A percentile compares a stretch with the other conserved stretches of the same genome.
These are phyloP conservation scores for Gadus chalcogrammus DNA, from an alignment of 2,113 vertebrate genomes.

Conservation along the genomic window DNA sequence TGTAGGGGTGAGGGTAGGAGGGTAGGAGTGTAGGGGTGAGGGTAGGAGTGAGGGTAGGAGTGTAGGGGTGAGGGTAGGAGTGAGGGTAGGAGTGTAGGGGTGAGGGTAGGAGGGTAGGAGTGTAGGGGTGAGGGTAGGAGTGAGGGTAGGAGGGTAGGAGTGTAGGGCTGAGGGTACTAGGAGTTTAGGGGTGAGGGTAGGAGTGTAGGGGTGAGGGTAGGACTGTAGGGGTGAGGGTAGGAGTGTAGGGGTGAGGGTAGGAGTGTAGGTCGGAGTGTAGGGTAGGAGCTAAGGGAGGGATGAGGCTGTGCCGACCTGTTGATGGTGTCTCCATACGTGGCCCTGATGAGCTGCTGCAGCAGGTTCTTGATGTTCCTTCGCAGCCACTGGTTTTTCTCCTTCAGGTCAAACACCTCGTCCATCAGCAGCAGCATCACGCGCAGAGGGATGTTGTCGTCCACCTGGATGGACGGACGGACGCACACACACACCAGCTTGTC, in stretches of 20 bases:
- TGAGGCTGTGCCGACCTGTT: constrained; percentile 79
- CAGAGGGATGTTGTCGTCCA: constrained; percentile 96
- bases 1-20: neutral
- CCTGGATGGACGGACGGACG: constrained; percentile 64
- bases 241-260: neutral
- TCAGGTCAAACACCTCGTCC: constrained; percentile 98
- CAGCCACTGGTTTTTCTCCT: constrained; percentile 98
- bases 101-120: no score
- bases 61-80: neutral
- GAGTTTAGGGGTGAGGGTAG: no score
- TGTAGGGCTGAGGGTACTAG: no score
- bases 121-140: no score
- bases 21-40: no score
- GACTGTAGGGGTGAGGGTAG: no score
- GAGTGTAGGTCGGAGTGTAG: neutral
- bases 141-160: no score
- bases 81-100: neutral
- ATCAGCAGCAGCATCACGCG: constrained; percentile 96
- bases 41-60: no score
- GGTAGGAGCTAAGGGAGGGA: neutral
- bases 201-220: no score
- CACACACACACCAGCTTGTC: neutral
- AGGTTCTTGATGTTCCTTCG: constrained; percentile 98
- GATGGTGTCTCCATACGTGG: constrained; percentile 96
- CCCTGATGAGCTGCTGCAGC: constrained; percentile 95